A percentile compares a stretch with the other conserved stretches of the same genome.
Conservation (phyloP, 2,113 vertebrate genomes). For the Lanius collurio region DNA sequence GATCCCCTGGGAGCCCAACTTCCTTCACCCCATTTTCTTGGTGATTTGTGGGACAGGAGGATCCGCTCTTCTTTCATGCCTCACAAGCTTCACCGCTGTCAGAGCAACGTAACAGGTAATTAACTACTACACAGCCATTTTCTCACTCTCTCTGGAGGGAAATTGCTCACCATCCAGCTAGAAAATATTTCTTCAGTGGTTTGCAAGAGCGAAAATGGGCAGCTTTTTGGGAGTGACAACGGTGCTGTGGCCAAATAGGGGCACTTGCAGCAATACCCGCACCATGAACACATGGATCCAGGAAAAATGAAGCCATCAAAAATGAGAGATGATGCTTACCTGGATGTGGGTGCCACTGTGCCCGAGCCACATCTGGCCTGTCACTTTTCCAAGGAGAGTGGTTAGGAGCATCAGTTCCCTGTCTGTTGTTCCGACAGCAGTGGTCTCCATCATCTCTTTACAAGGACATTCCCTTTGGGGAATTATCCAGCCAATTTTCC, state of each 20-base stretch:
- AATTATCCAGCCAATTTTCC: not conserved
- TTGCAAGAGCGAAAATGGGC: not conserved
- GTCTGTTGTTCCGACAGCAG: not conserved
- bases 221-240: not conserved
- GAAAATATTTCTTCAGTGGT: slow-evolving; percentile 64
- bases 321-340: not conserved
- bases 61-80: slow-evolving; percentile 37
- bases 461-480: not conserved
- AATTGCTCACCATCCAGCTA: slow-evolving; percentile 60
- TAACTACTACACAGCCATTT: slow-evolving; percentile 71
- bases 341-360: not conserved
- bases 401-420: not conserved
- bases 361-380: not conserved
- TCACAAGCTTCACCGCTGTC: slow-evolving; percentile 64
- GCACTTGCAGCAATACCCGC: not conserved
- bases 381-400: not conserved
- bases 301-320: not conserved
- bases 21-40: slow-evolving; percentile 10
- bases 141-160: slow-evolving; percentile 61
- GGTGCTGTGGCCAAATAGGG: not conserved
- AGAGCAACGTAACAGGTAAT: slow-evolving; percentile 68
- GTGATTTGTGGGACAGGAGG: not conserved
- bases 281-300: not conserved
- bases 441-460: not conserved
- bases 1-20: not conserved